Evolutionary conservation across 2,113 vertebrate species (phyloP), one percentile per base, ranked within the genome.

Genomic region (Prunella himalayana): DNA sequence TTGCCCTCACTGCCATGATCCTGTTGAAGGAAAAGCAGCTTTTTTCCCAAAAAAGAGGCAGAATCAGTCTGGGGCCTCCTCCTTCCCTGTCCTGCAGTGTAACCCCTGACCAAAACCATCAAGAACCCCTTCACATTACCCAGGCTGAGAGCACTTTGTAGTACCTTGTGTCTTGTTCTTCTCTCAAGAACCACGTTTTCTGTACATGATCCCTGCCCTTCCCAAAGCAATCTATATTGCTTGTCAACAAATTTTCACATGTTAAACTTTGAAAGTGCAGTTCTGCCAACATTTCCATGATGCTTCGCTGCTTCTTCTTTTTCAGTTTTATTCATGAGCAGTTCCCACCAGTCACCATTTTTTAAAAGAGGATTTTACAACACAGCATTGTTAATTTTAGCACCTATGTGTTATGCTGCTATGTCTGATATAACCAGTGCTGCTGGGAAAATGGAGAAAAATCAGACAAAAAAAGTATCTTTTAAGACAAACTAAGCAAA

Each of bases 311-410:
- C 51, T 73, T 68, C 44, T 70, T 44, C 53, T 39, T 80, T 76
- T 64, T 63, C 53, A 35, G 59, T 41, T 94, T 90, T 84, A 90
- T 64, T 91, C 82, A 30, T 45, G 56, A 95, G 89, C 77, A 57
- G 53, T 35, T 95, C 65, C 71, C 86, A 91, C 33, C 60, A 92
- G 92, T 78, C 76, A 86, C 51, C 66, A 10, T 71, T 82, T 86
- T 91, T 63, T 17, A 56, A 88, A 73, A 82, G 91, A 72, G 19
- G 25, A 65, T 88, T 86, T 85, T 91, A 80, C 65, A 87, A n/a
- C 87, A 70, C 59, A 89, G 73, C 78, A 72, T 75, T 87, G 80
- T 83, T 90, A 88, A 92, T 91, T 94, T 94, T 85, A 92, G 86
- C 79, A 70, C 79, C 49, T 82, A 77, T 12, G 53, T 89, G 81